Evolutionary conservation across 37 sponge, comb jelly and placozoan species (phyloP), one percentile per base, ranked within the genome.

Genomic region (Chondrilla cf. caribensis): DNA sequence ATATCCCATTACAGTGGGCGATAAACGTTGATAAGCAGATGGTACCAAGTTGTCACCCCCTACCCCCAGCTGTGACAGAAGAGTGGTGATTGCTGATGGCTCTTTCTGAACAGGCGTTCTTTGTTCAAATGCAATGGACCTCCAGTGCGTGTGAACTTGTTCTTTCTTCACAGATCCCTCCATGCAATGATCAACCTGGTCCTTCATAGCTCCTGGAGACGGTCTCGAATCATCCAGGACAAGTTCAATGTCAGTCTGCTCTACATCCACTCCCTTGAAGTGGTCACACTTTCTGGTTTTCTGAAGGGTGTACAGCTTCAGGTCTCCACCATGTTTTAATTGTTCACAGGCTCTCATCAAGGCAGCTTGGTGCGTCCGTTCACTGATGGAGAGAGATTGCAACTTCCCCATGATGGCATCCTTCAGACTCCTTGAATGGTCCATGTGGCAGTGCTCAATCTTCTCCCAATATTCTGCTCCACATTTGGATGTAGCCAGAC

Each of bases 391-490:
- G 1, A 67, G 35, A 6, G 11, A 42, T 4, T 38, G 82, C 21
- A 44, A 65, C 31, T 60, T n/a, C 0, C 67, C n/a, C 32, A 40
- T 66, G 17, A 28, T 33, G 29, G 29, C 14, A 33, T 67, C 68
- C 32, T 67, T 28, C 7, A 67, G 31, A 29, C 29, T 33, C 35
- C 29, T 67, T 2, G 68, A 67, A 3, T 28, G 29, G 35, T 67
- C 68, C 26, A 38, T 0, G 64, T n/a, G 28, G 31, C 37, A 26
- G 14, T 8, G 21, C 2, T 54, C 40, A 9, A 83, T 55, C 73
- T 72, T 71, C 26, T 55, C 40, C 83, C 83, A 83, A 15, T 35
- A 72, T 32, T 83, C 83, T 9, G 75, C 75, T 22, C 83, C 83
- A 51, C 75, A 38, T 25, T 57, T 65, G n/a, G 41, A 40, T 29